phyloP scores from a whole-genome alignment of 2,113 vertebrate genomes.

The Antennarius striatus region DNA sequence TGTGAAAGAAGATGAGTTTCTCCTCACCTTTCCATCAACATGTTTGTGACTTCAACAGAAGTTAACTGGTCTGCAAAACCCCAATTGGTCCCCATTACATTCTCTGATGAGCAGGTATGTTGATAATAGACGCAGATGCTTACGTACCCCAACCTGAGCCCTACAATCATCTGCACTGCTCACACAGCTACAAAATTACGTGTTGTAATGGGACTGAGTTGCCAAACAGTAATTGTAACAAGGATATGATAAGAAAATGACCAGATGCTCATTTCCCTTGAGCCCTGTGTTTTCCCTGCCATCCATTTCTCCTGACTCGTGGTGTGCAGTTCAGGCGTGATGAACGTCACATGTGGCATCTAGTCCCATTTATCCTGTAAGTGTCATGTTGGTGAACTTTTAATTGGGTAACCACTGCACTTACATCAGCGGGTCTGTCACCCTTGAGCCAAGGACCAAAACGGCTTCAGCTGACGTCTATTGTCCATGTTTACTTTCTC shows the following conservation, averaged over 20 bases:
- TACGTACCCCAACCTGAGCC: too few relatives aligned
- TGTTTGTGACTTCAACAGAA: too few relatives aligned
- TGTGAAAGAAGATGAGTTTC: slow-evolving; percentile 2
- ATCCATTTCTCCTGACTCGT: slow-evolving; percentile 17
- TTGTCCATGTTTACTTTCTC: slow-evolving; percentile 25
- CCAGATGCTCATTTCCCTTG: background rate
- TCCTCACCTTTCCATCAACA: too few relatives aligned
- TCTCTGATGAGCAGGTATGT: too few relatives aligned
- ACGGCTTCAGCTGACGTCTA: slow-evolving; percentile 3
- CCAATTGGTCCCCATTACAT: too few relatives aligned
- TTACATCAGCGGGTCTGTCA: slow-evolving; percentile 48
- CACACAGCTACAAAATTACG: too few relatives aligned
- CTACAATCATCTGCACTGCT: too few relatives aligned
- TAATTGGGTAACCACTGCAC: slow-evolving; percentile 65
- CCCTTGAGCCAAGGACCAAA: slow-evolving; percentile 1
- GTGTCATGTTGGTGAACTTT: slow-evolving; percentile 42
- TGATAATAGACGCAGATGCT: too few relatives aligned
- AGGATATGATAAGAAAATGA: background rate
- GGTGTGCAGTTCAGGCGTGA: slow-evolving; percentile 7
- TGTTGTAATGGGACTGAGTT: background rate
- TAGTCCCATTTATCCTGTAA: slow-evolving; percentile 50
- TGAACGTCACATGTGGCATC: slow-evolving; percentile 20
- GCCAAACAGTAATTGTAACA: background rate
- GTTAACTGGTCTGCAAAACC: too few relatives aligned
- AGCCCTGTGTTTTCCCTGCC: background rate